Conservation (phyloP, 2,797 vertebrate genomes). For the Percopsis omiscomaycus region DNA sequence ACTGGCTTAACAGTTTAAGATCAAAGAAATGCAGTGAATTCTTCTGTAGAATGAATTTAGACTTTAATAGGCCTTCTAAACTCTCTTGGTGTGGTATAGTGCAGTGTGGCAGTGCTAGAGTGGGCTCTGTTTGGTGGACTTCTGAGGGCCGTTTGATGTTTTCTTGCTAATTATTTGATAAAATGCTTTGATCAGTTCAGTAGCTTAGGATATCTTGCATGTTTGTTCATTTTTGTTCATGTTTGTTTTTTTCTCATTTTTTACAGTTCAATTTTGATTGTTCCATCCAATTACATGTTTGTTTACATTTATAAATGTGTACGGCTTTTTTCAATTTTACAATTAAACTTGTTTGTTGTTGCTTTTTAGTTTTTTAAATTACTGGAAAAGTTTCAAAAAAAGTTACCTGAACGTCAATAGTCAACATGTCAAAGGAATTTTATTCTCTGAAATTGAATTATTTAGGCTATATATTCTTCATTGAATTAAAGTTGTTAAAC, state of each 20-base stretch:
- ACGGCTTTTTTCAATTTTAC: not conserved
- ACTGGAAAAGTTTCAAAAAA: too few species aligned
- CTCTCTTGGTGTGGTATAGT: not conserved
- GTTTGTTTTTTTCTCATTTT: conserved; percentile 35
- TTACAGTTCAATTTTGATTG: conserved; percentile 26
- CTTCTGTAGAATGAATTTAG: conserved; percentile 9
- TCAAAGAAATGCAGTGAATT: not conserved
- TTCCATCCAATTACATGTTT: conserved; percentile 10
- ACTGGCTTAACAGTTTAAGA: conserved; percentile 4
- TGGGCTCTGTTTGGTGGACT: conserved; percentile 33
- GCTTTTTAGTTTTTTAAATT: too few species aligned
- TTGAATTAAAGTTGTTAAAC: too few species aligned
- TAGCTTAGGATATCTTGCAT: conserved; percentile 49
- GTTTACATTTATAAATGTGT: not conserved
- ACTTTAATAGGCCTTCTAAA: conserved; percentile 11
- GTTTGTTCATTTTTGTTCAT: conserved; percentile 41
- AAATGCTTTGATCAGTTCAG: conserved; percentile 63
- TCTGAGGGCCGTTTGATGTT: conserved; percentile 49
- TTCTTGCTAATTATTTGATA: conserved; percentile 69
- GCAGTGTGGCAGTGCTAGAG: conserved; percentile 12
- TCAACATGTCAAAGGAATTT: too few species aligned
- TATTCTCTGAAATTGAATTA: too few species aligned
- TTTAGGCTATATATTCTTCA: too few species aligned
- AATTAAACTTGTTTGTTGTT: too few species aligned
- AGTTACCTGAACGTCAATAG: too few species aligned